These are phyloP conservation scores for Brachyhypopomus gauderio DNA, from an alignment of 2,113 vertebrate species.

Conservation along the genomic window DNA sequence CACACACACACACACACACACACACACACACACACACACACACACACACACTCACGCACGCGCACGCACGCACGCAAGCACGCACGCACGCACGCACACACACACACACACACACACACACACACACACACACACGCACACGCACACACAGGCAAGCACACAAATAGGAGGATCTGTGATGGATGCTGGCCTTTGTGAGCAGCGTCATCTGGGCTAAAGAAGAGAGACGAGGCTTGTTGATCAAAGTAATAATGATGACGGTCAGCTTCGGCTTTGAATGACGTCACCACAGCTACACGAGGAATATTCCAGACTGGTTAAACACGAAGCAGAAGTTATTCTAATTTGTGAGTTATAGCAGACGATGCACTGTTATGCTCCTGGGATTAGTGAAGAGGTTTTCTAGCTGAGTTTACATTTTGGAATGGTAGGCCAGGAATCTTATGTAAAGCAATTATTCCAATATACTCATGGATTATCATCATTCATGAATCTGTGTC, in stretches of 20 bases:
- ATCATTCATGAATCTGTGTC: too few relatives aligned
- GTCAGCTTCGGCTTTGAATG: neutral
- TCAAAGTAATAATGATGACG: slow-evolving; percentile 39
- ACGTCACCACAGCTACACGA: neutral
- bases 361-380: too few relatives aligned
- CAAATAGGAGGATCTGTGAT: slow-evolving; percentile 1
- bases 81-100: neutral
- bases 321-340: neutral
- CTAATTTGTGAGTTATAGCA: too few relatives aligned
- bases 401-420: too few relatives aligned
- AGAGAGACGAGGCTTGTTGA: slow-evolving; percentile 19
- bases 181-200: slow-evolving; percentile 38
- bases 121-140: slow-evolving; percentile 12
- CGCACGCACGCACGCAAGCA: neutral
- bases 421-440: too few relatives aligned
- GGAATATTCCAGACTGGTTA: neutral
- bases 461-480: too few relatives aligned
- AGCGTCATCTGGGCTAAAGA: slow-evolving; percentile 13
- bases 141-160: neutral
- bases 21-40: neutral
- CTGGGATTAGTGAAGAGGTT: too few relatives aligned
- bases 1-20: neutral
- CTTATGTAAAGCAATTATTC: too few relatives aligned
- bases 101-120: neutral
- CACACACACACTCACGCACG: slow-evolving; percentile 18